Percentiles rank a stretch among this genome's conserved stretches.
phyloP scores from a whole-genome alignment of 2,797 vertebrate species.

The Myotis pilosus region DNA sequence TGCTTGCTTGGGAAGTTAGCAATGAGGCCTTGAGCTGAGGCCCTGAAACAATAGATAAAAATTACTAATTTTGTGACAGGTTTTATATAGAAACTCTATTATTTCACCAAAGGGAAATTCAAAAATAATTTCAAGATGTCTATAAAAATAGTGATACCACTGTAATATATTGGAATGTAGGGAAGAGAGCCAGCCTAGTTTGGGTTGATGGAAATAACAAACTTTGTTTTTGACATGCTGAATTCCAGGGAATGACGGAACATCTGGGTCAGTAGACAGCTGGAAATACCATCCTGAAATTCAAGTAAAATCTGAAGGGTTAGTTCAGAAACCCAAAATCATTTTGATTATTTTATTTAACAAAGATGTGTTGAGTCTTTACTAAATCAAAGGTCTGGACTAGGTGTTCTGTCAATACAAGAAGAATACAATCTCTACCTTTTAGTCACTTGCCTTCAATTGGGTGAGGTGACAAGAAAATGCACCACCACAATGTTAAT shows the following conservation, averaged over 20 bases:
- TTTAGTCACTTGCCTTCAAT: neutral
- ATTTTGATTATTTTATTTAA: neutral
- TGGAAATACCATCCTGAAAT: neutral
- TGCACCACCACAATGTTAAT: neutral
- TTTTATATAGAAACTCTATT: neutral
- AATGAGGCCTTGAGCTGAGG: neutral
- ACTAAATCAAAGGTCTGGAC: neutral
- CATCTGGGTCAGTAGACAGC: neutral
- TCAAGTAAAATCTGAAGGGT: neutral
- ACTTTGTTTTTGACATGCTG: neutral
- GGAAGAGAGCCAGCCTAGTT: neutral
- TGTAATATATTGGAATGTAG: neutral
- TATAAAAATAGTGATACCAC: neutral
- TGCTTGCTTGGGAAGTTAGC: neutral
- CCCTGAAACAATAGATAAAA: neutral
- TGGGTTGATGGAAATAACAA: neutral
- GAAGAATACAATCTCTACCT: neutral
- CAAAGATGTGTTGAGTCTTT: neutral
- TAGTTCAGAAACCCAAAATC: constrained; percentile 5
- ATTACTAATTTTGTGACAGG: neutral
- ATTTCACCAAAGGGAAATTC: constrained; percentile 26
- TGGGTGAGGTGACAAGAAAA: neutral
- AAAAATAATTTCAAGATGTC: neutral
- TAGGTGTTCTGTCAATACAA: neutral
- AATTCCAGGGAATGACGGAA: neutral